Conservation (phyloP, 2,113 vertebrate genomes). For the Takifugu bimaculatus region DNA sequence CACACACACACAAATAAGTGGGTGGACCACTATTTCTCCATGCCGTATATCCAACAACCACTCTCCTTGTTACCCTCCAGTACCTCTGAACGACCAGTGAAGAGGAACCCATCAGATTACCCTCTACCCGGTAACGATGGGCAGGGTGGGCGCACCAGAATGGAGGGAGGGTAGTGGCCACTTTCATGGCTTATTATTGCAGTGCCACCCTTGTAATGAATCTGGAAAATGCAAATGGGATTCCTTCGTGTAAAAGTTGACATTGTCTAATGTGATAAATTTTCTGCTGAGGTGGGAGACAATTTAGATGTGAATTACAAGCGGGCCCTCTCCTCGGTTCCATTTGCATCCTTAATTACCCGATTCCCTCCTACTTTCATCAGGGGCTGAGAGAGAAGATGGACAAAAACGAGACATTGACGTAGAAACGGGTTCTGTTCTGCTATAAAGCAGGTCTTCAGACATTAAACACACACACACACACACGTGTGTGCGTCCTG, state of each 20-base stretch:
- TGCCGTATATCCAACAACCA: slow-evolving; percentile 52
- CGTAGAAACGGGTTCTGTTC: slow-evolving; percentile 29
- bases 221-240: slow-evolving; percentile 76
- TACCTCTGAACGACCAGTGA: slow-evolving; percentile 61
- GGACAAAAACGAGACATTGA: slow-evolving; percentile 24
- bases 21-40: slow-evolving; percentile 50
- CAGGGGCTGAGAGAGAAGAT: slow-evolving; percentile 73
- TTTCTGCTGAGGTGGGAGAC: slow-evolving; percentile 93
- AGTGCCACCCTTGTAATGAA: slow-evolving; percentile 73
- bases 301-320: slow-evolving; percentile 91
- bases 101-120: slow-evolving; percentile 74
- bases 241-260: slow-evolving; percentile 79
- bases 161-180: slow-evolving; percentile 53
- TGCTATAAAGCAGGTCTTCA: slow-evolving; percentile 9
- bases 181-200: slow-evolving; percentile 67
- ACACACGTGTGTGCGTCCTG: slow-evolving; percentile 6
- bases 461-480: slow-evolving; percentile 20
- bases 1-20: slow-evolving; percentile 54
- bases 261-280: slow-evolving; percentile 88
- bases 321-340: slow-evolving; percentile 81
- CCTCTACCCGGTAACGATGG: slow-evolving; percentile 55
- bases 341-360: slow-evolving; percentile 95
- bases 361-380: slow-evolving; percentile 84
- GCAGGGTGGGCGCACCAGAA: slow-evolving; percentile 46
- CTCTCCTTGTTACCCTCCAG: slow-evolving; percentile 25